Base-by-base conservation (phyloP, 1,140 invertebrate genomes). In the Drosophila miranda region DNA sequence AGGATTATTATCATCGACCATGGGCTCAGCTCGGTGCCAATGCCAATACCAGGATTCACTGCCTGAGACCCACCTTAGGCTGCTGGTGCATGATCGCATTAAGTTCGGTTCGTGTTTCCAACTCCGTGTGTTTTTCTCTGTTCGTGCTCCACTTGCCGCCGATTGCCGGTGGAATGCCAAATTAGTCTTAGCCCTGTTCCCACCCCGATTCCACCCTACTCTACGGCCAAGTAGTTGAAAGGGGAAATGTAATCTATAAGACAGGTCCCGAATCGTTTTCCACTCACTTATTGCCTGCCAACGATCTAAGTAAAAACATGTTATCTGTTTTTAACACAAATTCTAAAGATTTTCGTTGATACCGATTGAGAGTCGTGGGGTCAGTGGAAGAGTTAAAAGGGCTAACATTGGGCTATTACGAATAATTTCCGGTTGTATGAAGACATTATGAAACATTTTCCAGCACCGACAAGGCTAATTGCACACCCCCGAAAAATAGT, bases 71-170 rank as follows among this genome's bases (percentile, higher is more conserved):
- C 69, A 64, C 48, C 51, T 68, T 59, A 44, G 55, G 51, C 56
- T 60, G 41, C 55, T 56, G 54, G 42, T 28, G 62, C 59, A 72
- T 81, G 81, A 86, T 86, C 77, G 77, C 73, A 84, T 84, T 84
- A 84, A 84, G 81, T 54, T 66, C 61, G 34, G 45, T 58, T 71
- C 69, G 71, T 86, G 51, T 43, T 38, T 42, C 49, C 55, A 38
- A 28, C 28, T 21, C 30, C 52, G 42, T 49, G 61, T 63, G 34
- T 62, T 68, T 59, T 41, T 43, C 46, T 57, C 63, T 63, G 77
- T 81, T 77, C 77, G 76, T 86, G 81, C 77, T 81, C 75, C 82
- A 81, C 69, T 86, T 78, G 69, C 67, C 59, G 60, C 7, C 71
- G 61, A 60, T 75, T 81, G 82, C 60, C 64, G 51, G 13, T 61